Evolutionary conservation across 1,140 invertebrate species (phyloP).

Genomic region (Sitodiplosis mosellana): DNA sequence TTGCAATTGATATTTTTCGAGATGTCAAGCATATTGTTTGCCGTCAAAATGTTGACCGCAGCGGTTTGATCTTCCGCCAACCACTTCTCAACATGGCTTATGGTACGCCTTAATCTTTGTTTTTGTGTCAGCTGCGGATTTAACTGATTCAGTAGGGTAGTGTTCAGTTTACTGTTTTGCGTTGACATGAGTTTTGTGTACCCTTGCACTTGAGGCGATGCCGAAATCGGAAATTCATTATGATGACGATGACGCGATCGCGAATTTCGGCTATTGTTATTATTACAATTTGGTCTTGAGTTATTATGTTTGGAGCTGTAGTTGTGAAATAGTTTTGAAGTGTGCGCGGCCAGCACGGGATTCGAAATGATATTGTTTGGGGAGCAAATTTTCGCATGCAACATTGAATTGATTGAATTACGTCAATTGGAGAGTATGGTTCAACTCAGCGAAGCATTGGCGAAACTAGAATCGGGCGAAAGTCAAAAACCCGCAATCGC

Average conservation of each 20-base stretch:
- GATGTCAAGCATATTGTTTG: background rate
- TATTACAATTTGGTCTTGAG: no score
- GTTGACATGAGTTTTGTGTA: constrained; percentile 12
- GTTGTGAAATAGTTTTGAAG: background rate
- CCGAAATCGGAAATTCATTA: constrained; percentile 1
- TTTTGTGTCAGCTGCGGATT: constrained; percentile 3
- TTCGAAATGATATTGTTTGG: no score
- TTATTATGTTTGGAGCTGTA: background rate
- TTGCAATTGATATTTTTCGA: background rate
- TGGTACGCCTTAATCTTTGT: constrained; percentile 3
- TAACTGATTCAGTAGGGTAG: constrained; percentile 5
- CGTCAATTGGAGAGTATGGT: no score
- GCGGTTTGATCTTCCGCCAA: constrained; percentile 2
- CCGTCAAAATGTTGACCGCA: background rate
- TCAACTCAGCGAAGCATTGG: no score
- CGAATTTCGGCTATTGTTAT: no score
- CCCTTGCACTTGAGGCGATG: constrained; percentile 12
- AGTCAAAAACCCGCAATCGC: no score
- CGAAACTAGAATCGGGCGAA: no score
- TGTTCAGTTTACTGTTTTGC: constrained; percentile 2
- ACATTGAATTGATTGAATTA: constrained; percentile 35
- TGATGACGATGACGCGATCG: no score
- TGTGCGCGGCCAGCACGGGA: no score
- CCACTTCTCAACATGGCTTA: constrained; percentile 9
- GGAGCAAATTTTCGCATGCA: constrained; percentile 34